Evolutionary conservation across 2,888 invertebrate species (phyloP), one percentile per base, ranked within the genome.

Genomic region (Bibio marci): DNA sequence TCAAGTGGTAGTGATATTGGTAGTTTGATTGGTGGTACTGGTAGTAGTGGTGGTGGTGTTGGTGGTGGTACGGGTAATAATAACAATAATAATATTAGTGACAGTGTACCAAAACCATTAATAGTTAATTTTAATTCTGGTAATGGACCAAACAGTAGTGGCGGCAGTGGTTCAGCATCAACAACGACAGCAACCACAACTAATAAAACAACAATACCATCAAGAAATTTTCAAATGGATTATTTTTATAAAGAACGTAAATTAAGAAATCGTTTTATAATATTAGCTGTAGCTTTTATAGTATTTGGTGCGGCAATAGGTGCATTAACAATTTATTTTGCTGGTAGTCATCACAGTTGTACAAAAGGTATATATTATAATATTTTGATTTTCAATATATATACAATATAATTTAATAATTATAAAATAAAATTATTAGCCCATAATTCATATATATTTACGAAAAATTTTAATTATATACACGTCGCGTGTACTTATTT

Each of bases 181-280:
- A 22, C 4, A 6, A 22, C 5, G 4, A 22, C 4, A 6, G 5
- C 5, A 22, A 22, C 22, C 4, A 6, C 22, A 4, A 22, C 22
- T 6, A 22, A 4, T 6, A 22, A 22, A 14, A 13, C 32, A 14
- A 13, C 32, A 3, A 32, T 32, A 13, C 15, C 32, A 13, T n/a
- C n/a, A n/a, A 12, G 32, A 17, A 17, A 14, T 32, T 17, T 14
- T 32, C 15, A 11, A 32, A 15, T 17, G 15, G 14, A 32, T 14
- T 13, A 15, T 14, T 15, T 58, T 73, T 76, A 58, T 70, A 74
- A 40, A 78, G 81, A 37, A 76, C 80, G 59, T 70, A 76, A 69
- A 74, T 64, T 41, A 73, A 80, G 45, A 68, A 76, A 48, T 67
- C 69, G 64, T 49, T 46, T 62, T 2, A 43, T 60, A 6, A 44